Base-by-base conservation (phyloP, 2,888 invertebrate species). In the Myathropa florea region DNA sequence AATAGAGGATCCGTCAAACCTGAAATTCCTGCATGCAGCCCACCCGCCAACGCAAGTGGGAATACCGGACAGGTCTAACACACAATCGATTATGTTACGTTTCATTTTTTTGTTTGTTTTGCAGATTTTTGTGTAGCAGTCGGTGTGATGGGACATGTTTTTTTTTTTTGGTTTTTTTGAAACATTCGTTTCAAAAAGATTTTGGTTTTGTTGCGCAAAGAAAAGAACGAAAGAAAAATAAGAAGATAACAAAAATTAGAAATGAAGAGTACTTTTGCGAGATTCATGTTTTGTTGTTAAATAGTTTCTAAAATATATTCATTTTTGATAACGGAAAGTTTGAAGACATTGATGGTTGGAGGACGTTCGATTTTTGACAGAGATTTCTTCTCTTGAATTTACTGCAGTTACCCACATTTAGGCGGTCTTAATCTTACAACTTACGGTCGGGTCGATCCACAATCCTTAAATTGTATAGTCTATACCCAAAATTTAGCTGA, bases 31-130 rank as follows among this genome's bases (percentile, higher is more conserved):
- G 92, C 92, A 91, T 93, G 93, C 90, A 93, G 92, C 91, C 93
- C 93, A 91, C 93, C 93, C 90, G 93, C 92, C 91, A 93, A 91
- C 89, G 93, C 92, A 90, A 93, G 92, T 92, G 93, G 93, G 92
- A 93, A 93, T 90, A 93, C 92, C 91, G 93, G 92, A 90, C 93
- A 93, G 90, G 93, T 92, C 93, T 87, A 67, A 83, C 72, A 82
- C n/a, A n/a, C 61, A 57, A 46, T 46, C 46, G 46, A 7, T 46
- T 46, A 60, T 39, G 18, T 70, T 63, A 55, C 46, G 57, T 57
- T 26, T 70, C 59, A 70, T 63, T 70, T 77, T 76, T 55, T 39
- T 59, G 57, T 64, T 68, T 61, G 73, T 24, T 88, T 88, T 85
- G 78, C 86, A 89, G 88, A 89, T 75, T 81, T 46, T 4, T 78